Evolutionary conservation across 1,140 invertebrate genomes (phyloP).

Genomic region (Zaprionus tsacasi): DNA sequence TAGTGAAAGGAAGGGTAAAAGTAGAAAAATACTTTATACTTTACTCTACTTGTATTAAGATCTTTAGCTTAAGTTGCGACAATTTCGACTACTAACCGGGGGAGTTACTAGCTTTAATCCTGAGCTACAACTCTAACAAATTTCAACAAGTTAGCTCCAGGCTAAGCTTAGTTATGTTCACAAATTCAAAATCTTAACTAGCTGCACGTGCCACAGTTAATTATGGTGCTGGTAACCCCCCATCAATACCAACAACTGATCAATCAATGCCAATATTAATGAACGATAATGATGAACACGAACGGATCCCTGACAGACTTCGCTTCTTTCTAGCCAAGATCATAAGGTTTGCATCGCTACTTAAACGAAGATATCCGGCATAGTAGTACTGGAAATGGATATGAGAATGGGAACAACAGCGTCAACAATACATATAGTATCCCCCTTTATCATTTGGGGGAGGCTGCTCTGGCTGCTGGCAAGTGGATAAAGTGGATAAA

Average conservation of each 20-base stretch:
- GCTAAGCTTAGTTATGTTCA: not conserved
- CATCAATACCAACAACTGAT: not conserved
- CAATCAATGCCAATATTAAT: conserved; percentile 26
- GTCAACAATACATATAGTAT: not conserved
- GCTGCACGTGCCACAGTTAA: conserved; percentile 27
- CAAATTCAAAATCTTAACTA: conserved; percentile 18
- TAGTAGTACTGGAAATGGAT: conserved; percentile 14
- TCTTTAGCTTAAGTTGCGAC: not conserved
- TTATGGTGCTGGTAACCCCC: not conserved
- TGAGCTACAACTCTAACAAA: not conserved
- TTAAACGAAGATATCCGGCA: conserved; percentile 38
- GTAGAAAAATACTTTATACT: not conserved
- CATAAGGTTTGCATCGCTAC: not conserved
- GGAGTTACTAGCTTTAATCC: not conserved
- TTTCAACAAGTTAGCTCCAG: not conserved
- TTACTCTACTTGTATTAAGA: not conserved
- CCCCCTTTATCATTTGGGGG: not conserved
- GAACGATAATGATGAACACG: conserved; percentile 12
- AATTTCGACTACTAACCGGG: not conserved
- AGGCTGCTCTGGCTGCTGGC: conserved; percentile 19
- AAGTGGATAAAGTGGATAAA: conserved; percentile 50
- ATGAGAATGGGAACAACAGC: conserved; percentile 5
- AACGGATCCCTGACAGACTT: conserved; percentile 12
- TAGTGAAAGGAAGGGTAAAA: too few relatives aligned
- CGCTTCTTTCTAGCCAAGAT: not conserved